These are phyloP conservation scores for Sarcophaga peregrina DNA, from an alignment of 1,140 invertebrate genomes.

Conservation along the genomic window DNA sequence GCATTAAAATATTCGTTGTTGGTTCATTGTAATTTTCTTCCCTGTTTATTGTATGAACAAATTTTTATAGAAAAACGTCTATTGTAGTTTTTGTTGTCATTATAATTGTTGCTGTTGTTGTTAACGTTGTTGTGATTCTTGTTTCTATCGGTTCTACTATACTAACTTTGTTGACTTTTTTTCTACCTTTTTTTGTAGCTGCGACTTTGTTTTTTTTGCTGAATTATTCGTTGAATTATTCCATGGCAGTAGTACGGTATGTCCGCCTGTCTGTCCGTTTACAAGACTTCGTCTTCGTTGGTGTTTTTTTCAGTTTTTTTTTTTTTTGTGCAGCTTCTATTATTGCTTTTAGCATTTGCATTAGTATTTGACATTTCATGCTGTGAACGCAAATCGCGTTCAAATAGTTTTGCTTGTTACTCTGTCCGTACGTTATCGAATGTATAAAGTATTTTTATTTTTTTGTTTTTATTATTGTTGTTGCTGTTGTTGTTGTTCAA, in stretches of 20 bases:
- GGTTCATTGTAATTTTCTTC: too few relatives aligned
- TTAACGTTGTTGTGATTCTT: neutral
- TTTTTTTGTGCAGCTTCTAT: neutral
- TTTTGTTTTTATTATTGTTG: neutral
- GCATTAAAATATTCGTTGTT: too few relatives aligned
- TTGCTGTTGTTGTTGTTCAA: neutral
- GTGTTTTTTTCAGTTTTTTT: too few relatives aligned
- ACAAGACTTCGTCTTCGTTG: neutral
- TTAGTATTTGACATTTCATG: slow-evolving; percentile 42
- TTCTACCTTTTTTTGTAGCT: neutral
- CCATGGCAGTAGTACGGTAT: neutral
- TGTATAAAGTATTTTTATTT: neutral
- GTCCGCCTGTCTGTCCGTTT: slow-evolving; percentile 13
- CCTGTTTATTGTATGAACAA: too few relatives aligned
- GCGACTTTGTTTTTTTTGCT: too few relatives aligned
- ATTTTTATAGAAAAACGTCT: too few relatives aligned
- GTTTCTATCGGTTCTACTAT: slow-evolving; percentile 16
- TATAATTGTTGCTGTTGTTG: slow-evolving; percentile 26
- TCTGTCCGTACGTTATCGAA: too few relatives aligned
- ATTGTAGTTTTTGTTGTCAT: neutral
- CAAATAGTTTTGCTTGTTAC: slow-evolving; percentile 29
- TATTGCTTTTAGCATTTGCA: slow-evolving; percentile 40
- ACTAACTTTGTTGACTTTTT: slow-evolving; percentile 22
- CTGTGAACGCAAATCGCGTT: slow-evolving; percentile 40
- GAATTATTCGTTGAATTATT: neutral